Percentiles rank a stretch among this genome's conserved stretches.
These are phyloP conservation scores for Ceyx melanurus DNA, from an alignment of 2,113 vertebrate genomes.

Conservation along the genomic window DNA sequence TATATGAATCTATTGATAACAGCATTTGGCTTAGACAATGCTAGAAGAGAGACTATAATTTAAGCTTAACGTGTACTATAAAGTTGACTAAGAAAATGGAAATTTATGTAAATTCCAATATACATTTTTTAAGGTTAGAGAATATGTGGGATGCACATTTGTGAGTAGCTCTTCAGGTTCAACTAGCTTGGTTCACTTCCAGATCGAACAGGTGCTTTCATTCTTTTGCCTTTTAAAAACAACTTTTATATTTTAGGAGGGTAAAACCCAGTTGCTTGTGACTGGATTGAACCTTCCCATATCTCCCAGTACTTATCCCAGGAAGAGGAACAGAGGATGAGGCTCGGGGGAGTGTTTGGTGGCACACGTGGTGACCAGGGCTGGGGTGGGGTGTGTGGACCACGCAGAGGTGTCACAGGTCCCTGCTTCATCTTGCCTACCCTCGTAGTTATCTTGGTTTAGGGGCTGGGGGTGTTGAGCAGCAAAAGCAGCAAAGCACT, in stretches of 20 bases:
- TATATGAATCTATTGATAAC: conserved; percentile 7
- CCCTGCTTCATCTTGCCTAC: not conserved
- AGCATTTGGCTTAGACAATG: conserved; percentile 18
- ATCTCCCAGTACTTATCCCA: not conserved
- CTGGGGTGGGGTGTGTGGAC: too few relatives aligned
- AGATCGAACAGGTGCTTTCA: not conserved
- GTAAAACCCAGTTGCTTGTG: not conserved
- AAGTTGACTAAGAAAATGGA: conserved; percentile 11
- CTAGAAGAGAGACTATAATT: conserved; percentile 15
- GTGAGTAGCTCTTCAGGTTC: not conserved
- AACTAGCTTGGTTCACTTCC: not conserved
- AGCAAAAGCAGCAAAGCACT: not conserved
- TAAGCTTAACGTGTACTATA: not conserved
- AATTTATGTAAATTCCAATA: conserved; percentile 31
- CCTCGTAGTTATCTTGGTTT: rapidly evolving
- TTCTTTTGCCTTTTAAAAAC: not conserved
- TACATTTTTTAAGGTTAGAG: not conserved
- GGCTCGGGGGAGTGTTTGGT: rapidly evolving
- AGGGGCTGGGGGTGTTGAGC: not conserved
- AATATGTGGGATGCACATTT: not conserved
- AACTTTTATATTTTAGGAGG: not conserved
- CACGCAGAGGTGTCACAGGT: not conserved
- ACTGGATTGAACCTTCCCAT: not conserved
- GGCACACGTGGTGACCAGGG: rapidly evolving
- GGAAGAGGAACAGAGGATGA: too few relatives aligned